Evolutionary conservation across 2,797 vertebrate species (phyloP), one percentile per base, ranked within the genome.

Genomic region (Pogonophryne albipinna): DNA sequence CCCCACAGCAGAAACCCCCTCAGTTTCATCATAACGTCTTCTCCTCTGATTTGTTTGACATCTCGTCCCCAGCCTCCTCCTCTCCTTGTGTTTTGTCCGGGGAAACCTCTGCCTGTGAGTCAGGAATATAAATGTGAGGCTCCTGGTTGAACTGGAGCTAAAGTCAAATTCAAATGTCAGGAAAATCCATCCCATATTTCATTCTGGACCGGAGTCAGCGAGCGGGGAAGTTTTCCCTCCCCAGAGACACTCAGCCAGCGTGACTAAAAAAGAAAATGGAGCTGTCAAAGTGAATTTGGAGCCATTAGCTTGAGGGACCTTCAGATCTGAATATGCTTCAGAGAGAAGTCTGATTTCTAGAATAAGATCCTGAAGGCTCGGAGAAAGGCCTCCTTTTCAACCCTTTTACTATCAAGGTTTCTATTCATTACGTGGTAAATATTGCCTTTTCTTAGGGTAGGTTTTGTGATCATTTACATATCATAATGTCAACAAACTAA

Each of bases 221-320:
- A 59, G 41, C 42, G 57, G 38, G 55, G 31, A 52, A 64, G n/a
- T 23, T 19, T 23, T 38, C 44, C 14, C 14, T 46, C 49, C 34
- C 23, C n/a, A 38, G 41, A 66, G 59, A 42, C 57, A 27, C 61
- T 62, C 38, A 51, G 47, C 38, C 38, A 31, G 49, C 27, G 1
- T 15, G 53, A 69, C 34, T 34, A 8, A 17, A 55, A 53, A 63
- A 76, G n/a, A n/a, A 56, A 47, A 65, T 10, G 10, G 19, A 58
- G 61, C 70, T 73, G 79, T 76, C 79, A 76, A 44, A 71, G 49
- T n/a, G 19, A 51, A 59, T 82, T 74, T 56, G 61, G 27, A 63
- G 59, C 31, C 42, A 49, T 76, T 51, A 72, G 19, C 49, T 71
- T 52, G 17, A 75, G 53, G 64, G 64, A 20, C 20, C 34, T 63